phyloP scores from a whole-genome alignment of 2,113 vertebrate species.

The Chaetura pelagica region DNA sequence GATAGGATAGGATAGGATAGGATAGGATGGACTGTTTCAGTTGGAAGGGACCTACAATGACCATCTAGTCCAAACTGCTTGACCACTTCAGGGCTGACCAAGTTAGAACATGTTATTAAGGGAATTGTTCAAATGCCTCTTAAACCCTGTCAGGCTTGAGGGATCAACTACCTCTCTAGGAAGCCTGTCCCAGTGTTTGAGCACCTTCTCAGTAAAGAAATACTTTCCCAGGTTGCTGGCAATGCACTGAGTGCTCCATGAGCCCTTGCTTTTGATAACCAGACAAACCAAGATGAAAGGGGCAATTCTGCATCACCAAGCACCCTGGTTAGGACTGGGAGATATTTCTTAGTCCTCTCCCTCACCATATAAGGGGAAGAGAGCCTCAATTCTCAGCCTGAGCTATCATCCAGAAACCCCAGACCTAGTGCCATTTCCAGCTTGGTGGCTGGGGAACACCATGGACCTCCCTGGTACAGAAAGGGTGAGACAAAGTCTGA shows the following conservation, averaged over 20 bases:
- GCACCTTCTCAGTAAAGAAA: neutral
- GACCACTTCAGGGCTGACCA: neutral
- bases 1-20: neutral
- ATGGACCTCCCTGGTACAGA: neutral
- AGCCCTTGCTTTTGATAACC: neutral
- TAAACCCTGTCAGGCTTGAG: neutral
- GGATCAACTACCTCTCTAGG: fast-evolving
- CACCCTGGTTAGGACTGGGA: neutral
- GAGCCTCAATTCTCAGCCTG: neutral
- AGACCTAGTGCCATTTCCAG: neutral
- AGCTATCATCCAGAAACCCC: neutral
- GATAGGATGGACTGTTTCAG: neutral
- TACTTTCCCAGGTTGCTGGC: neutral
- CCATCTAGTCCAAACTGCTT: neutral
- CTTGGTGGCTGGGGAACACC: neutral
- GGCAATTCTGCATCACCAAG: neutral
- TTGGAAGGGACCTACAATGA: neutral
- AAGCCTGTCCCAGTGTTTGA: neutral
- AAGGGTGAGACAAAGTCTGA: neutral
- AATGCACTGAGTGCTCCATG: neutral
- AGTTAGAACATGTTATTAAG: neutral
- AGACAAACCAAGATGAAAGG: neutral
- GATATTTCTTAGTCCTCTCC: neutral
- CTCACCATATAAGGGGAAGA: fast-evolving
- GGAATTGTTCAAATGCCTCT: neutral